Evolutionary conservation across 2,888 invertebrate species (phyloP).

Genomic region (Drosophila planitibia): DNA sequence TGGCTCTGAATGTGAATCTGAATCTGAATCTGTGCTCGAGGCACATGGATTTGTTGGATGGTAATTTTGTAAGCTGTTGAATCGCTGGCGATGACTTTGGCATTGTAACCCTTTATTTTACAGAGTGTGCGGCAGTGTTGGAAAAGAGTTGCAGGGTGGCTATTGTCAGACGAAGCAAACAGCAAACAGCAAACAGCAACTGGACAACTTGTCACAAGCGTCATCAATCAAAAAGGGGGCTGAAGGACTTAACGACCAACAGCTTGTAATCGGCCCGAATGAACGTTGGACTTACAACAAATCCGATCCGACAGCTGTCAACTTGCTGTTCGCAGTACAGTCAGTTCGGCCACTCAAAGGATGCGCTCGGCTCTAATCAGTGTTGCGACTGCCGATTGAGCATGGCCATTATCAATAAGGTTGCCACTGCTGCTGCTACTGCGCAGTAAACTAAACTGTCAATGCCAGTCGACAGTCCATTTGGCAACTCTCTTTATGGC

Average conservation of each 20-base stretch:
- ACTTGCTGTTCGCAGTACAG: slow-evolving; percentile 47
- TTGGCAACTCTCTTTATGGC: slow-evolving; percentile 52
- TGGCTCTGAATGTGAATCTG: not conserved
- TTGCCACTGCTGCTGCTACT: slow-evolving; percentile 5
- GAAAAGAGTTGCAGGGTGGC: slow-evolving; percentile 42
- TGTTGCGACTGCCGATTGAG: slow-evolving; percentile 49
- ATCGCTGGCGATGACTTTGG: slow-evolving; percentile 61
- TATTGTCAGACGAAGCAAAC: slow-evolving; percentile 11
- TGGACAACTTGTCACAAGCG: slow-evolving; percentile 39
- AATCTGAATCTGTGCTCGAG: slow-evolving; percentile 3
- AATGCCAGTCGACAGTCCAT: slow-evolving; percentile 12
- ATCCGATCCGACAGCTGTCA: slow-evolving; percentile 68
- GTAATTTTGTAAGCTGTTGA: slow-evolving; percentile 68
- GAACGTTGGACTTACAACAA: slow-evolving; percentile 60
- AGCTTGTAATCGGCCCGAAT: slow-evolving; percentile 40
- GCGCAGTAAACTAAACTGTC: slow-evolving; percentile 19
- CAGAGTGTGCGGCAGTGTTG: slow-evolving; percentile 42
- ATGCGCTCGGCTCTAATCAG: slow-evolving; percentile 51
- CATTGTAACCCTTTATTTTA: slow-evolving; percentile 53
- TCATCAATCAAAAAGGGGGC: slow-evolving; percentile 60
- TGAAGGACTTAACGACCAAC: slow-evolving; percentile 15
- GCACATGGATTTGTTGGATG: slow-evolving; percentile 38
- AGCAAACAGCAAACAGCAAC: slow-evolving; percentile 18
- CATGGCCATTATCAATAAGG: slow-evolving; percentile 54
- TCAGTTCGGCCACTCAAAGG: slow-evolving; percentile 58